Evolutionary conservation across 2,113 vertebrate genomes (phyloP).

Genomic region (Macquaria australasica): DNA sequence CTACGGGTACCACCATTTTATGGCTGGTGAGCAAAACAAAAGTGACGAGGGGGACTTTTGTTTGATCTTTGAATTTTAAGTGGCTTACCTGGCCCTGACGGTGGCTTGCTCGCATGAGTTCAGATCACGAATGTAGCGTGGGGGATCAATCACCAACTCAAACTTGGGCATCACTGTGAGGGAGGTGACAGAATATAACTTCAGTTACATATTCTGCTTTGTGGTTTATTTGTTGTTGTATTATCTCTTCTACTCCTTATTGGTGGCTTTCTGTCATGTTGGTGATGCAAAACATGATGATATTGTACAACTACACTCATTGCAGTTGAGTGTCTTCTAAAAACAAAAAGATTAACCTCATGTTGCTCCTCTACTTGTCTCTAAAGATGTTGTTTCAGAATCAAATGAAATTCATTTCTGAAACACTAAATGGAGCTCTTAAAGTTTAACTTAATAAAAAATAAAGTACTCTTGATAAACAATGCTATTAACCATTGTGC

Average conservation of each 20-base stretch:
- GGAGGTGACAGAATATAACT: neutral
- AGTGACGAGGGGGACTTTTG: neutral
- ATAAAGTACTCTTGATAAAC: neutral
- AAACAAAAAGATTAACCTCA: too few species aligned
- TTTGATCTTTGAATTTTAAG: neutral
- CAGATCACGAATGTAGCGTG: slow-evolving; percentile 89
- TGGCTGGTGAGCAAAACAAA: neutral
- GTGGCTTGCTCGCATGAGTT: slow-evolving; percentile 88
- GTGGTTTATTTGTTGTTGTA: neutral
- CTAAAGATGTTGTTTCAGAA: neutral
- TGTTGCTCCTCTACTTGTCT: neutral
- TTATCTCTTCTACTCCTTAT: neutral
- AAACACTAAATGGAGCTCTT: neutral
- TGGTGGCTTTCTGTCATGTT: neutral
- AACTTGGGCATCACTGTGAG: slow-evolving; percentile 91
- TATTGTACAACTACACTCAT: neutral
- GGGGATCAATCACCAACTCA: slow-evolving; percentile 89
- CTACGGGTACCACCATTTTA: neutral
- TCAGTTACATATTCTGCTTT: neutral
- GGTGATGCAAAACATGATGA: neutral
- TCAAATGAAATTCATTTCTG: neutral
- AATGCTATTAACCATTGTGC: neutral
- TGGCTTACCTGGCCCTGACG: slow-evolving; percentile 89
- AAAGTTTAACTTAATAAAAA: neutral
- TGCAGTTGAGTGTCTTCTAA: rapidly evolving